Percentiles rank a stretch among this genome's conserved stretches.
Evolutionary conservation across 2,797 vertebrate genomes (phyloP).

Genomic region (Leucoraja ocellata): DNA sequence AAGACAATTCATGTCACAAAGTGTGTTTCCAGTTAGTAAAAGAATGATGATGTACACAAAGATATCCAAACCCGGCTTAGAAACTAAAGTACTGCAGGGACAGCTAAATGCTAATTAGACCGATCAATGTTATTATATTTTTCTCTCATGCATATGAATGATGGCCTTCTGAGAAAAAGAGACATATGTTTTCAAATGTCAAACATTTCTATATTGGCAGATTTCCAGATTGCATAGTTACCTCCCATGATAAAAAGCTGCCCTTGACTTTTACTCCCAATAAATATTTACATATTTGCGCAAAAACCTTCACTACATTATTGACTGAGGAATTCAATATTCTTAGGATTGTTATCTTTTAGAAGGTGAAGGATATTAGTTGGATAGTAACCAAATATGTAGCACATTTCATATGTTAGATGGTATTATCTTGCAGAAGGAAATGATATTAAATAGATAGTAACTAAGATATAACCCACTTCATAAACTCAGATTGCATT

Average conservation of each 20-base stretch:
- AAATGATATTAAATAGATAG: not conserved
- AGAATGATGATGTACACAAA: not conserved
- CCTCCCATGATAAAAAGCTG: not conserved
- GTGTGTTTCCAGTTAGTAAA: not conserved
- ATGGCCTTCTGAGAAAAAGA: conserved; percentile 1
- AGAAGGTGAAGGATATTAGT: not conserved
- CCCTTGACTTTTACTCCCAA: not conserved
- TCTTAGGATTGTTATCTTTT: not conserved
- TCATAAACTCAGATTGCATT: not conserved
- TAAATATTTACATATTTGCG: not conserved
- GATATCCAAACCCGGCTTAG: not conserved
- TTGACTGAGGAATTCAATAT: not conserved
- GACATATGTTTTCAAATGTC: not conserved
- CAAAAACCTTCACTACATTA: not conserved
- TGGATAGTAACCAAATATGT: not conserved
- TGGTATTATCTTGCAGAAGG: not conserved
- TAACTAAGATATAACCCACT: not conserved
- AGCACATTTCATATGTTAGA: not conserved
- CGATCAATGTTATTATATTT: not conserved
- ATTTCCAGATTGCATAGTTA: not conserved
- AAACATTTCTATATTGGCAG: not conserved
- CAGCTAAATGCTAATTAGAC: not conserved
- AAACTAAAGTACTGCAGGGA: not conserved
- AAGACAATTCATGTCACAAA: not conserved
- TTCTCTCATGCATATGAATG: not conserved